These are phyloP conservation scores for Xyrichtys novacula DNA, from an alignment of 2,797 vertebrate species.

Conservation along the genomic window DNA sequence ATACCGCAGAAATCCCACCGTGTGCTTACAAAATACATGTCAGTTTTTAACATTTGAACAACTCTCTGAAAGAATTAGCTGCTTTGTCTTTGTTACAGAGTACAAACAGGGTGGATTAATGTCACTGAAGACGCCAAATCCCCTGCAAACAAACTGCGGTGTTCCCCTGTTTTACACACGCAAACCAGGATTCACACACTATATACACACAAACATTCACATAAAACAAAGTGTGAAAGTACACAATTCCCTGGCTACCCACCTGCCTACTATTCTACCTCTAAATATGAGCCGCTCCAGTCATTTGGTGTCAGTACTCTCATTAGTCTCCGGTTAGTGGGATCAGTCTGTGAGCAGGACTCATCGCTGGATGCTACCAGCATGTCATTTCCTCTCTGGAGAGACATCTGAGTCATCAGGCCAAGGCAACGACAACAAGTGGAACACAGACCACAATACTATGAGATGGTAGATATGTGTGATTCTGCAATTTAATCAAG, in stretches of 20 bases:
- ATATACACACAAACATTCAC: constrained; percentile 28
- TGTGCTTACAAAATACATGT: neutral
- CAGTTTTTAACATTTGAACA: neutral
- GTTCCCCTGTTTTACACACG: constrained; percentile 16
- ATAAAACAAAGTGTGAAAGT: constrained; percentile 30
- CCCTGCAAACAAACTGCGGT: constrained; percentile 38
- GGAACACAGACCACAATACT: neutral
- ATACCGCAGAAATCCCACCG: neutral
- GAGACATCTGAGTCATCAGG: constrained; percentile 50
- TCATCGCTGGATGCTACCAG: constrained; percentile 50
- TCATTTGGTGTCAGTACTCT: constrained; percentile 66
- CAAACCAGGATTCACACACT: neutral
- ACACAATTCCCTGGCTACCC: constrained; percentile 17
- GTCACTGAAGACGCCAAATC: constrained; percentile 53
- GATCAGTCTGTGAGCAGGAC: constrained; percentile 50
- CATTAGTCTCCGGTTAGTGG: constrained; percentile 54
- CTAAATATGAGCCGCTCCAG: constrained; percentile 52
- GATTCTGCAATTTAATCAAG: neutral
- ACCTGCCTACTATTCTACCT: constrained; percentile 36
- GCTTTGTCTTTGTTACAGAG: constrained; percentile 17
- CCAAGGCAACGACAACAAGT: constrained; percentile 12
- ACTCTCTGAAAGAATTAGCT: constrained; percentile 22
- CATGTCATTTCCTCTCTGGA: constrained; percentile 59
- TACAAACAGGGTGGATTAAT: constrained; percentile 56
- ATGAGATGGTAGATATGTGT: neutral